phyloP scores from a whole-genome alignment of 2,113 vertebrate species.

The Gadus chalcogrammus region DNA sequence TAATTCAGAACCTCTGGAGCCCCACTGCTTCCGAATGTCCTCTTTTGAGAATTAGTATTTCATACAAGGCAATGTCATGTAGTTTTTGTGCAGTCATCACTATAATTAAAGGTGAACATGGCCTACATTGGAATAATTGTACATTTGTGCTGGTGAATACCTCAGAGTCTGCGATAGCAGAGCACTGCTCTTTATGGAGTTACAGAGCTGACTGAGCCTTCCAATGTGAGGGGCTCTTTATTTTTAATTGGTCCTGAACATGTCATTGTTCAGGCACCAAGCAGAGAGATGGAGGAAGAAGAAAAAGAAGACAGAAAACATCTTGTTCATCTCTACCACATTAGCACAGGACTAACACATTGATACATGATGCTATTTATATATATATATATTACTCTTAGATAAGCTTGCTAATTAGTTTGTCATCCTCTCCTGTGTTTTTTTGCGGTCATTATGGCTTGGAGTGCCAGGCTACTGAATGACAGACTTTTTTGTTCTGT shows the following conservation, averaged over 20 bases:
- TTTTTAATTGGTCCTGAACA: slow-evolving; percentile 71
- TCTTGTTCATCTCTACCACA: slow-evolving; percentile 50
- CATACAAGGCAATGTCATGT: slow-evolving; percentile 19
- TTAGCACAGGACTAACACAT: slow-evolving; percentile 59
- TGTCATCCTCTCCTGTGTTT: slow-evolving; percentile 56
- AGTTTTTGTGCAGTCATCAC: slow-evolving; percentile 50
- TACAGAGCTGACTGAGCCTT: slow-evolving; percentile 48
- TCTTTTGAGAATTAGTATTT: slow-evolving; percentile 56
- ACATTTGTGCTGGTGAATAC: slow-evolving; percentile 64
- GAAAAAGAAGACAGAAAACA: slow-evolving; percentile 29
- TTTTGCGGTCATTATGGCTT: slow-evolving; percentile 48
- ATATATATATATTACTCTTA: slow-evolving; percentile 63
- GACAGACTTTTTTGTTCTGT: slow-evolving; percentile 31
- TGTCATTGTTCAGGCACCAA: slow-evolving; percentile 48
- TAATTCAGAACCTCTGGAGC: no score
- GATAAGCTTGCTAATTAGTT: slow-evolving; percentile 66
- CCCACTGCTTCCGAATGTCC: slow-evolving; percentile 21
- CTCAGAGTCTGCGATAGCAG: slow-evolving; percentile 46
- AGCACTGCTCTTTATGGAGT: slow-evolving; percentile 61
- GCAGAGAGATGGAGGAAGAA: slow-evolving; percentile 25
- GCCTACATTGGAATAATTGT: slow-evolving; percentile 69
- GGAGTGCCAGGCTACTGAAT: slow-evolving; percentile 34
- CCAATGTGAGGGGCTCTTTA: slow-evolving; percentile 46
- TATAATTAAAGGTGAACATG: slow-evolving; percentile 63
- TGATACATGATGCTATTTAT: no score